Base-by-base conservation (phyloP, 2,888 invertebrate genomes). In the Nomada fucata region DNA sequence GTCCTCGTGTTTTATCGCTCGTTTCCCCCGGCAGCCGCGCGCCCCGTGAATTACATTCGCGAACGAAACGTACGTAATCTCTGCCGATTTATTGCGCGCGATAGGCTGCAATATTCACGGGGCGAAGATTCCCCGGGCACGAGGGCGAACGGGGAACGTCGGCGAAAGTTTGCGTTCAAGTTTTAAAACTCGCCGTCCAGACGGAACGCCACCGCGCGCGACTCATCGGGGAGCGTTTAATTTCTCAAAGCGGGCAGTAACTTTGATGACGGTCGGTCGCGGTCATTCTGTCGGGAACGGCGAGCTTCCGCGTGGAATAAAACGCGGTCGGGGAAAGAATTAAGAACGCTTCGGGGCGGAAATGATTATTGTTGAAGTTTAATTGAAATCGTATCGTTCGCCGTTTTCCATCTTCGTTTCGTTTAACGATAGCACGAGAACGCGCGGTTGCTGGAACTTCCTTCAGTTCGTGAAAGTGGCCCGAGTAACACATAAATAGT, bases 1-100 rank as follows among this genome's bases (percentile, higher is more conserved):
- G 50, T 69, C 69, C 50, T 23, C 18, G 77, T 57, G 78, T 57
- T 79, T 69, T 79, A 79, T 64, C 77, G 61, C 69, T 77, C 68
- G 63, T 55, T 23, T 5, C 59, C 23, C 59, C 52, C n/a, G 15
- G 11, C 18, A 18, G 0, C 59, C 10, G 57, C 13, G 50, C 59
- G 26, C 13, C n/a, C 42, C 20, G 69, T 64, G 78, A 78, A 70
- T 79, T 77, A 78, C 64, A 52, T 50, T 15, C 26, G 47, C 63
- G 36, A 52, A 61, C 53, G 18, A 36, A 36, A 36, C 36, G 52
- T 4, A 13, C 36, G 70, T 60, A 71, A 71, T 61, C 70, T 61
- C 55, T 13, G 23, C 36, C 76, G 74, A 73, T 77, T 77, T 73
- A 73, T 60, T 44, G 70, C 50, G 20, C 11, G 70, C 70, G 47